A percentile compares a stretch with the other conserved stretches of the same genome.
These are phyloP conservation scores for Drosophila ficusphila DNA, from an alignment of 1,140 invertebrate species.

Conservation along the genomic window DNA sequence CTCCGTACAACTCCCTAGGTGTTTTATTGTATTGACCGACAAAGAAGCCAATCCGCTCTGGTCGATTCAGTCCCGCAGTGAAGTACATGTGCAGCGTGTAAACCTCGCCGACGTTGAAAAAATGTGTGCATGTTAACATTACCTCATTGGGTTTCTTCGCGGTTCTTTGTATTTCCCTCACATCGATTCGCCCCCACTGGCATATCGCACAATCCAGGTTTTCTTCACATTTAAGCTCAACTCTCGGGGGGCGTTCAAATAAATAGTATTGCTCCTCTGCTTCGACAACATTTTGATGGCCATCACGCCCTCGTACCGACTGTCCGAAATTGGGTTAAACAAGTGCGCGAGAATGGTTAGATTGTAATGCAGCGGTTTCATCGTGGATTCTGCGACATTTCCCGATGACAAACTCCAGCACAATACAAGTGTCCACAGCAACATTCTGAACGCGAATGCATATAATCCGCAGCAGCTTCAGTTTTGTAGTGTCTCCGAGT, in stretches of 20 bases:
- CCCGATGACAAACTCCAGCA: neutral
- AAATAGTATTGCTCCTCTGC: neutral
- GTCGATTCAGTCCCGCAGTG: neutral
- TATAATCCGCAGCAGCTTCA: neutral
- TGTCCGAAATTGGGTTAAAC: too few species aligned
- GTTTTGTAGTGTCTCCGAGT: neutral
- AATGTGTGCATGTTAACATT: neutral
- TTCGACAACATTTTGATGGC: neutral
- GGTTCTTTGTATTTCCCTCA: neutral
- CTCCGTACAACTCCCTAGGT: conserved; percentile 85
- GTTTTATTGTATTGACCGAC: neutral
- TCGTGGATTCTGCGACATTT: neutral
- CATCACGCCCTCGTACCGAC: neutral
- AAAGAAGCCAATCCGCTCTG: conserved; percentile 1
- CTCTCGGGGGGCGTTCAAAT: neutral
- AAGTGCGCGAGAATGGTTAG: conserved; percentile 2
- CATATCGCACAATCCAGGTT: neutral
- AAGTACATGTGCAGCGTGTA: conserved; percentile 9
- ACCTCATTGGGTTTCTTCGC: neutral
- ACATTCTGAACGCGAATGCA: conserved; percentile 4
- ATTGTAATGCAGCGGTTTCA: conserved; percentile 4
- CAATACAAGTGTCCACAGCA: neutral
- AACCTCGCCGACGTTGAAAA: neutral
- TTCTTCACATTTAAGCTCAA: neutral
- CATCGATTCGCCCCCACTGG: neutral